These are phyloP conservation scores for Thalassaphorura encarpata DNA, from an alignment of 1,140 invertebrate species.

Conservation along the genomic window DNA sequence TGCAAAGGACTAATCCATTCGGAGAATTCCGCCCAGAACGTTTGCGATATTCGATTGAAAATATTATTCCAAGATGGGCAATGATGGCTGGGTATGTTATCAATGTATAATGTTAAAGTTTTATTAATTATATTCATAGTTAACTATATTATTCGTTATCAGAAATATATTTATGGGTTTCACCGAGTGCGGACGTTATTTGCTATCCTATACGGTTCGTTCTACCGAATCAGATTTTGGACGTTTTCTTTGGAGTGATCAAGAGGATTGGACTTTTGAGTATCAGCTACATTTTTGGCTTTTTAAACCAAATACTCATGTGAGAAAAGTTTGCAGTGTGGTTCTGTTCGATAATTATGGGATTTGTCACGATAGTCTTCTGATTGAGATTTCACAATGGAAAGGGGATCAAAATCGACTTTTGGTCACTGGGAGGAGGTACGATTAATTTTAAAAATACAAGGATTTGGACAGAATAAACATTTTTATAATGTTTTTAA, in stretches of 20 bases:
- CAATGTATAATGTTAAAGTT: too few species aligned
- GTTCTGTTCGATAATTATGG: conserved; percentile 55
- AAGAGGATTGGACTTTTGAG: conserved; percentile 12
- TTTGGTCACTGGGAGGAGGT: conserved; percentile 55
- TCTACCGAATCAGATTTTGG: conserved; percentile 23
- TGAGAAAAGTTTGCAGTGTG: conserved; percentile 55
- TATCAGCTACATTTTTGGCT: conserved; percentile 62
- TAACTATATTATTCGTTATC: too few species aligned
- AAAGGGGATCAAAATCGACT: conserved; percentile 52
- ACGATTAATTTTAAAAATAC: conserved; percentile 34
- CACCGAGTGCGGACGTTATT: conserved; percentile 81
- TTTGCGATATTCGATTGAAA: too few species aligned
- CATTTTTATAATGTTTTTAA: neutral
- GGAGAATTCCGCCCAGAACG: too few species aligned
- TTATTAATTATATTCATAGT: conserved; percentile 37
- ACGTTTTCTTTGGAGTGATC: conserved; percentile 6
- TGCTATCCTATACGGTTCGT: conserved; percentile 65
- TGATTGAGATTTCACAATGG: conserved; percentile 59
- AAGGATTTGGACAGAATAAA: neutral
- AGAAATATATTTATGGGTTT: conserved; percentile 84
- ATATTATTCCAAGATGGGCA: too few species aligned
- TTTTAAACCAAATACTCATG: conserved; percentile 50
- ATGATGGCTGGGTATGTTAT: too few species aligned
- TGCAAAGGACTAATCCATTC: too few species aligned
- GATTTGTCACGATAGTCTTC: conserved; percentile 45